Evolutionary conservation across 1,140 invertebrate genomes (phyloP).

Genomic region (Trichonephila clavipes): DNA sequence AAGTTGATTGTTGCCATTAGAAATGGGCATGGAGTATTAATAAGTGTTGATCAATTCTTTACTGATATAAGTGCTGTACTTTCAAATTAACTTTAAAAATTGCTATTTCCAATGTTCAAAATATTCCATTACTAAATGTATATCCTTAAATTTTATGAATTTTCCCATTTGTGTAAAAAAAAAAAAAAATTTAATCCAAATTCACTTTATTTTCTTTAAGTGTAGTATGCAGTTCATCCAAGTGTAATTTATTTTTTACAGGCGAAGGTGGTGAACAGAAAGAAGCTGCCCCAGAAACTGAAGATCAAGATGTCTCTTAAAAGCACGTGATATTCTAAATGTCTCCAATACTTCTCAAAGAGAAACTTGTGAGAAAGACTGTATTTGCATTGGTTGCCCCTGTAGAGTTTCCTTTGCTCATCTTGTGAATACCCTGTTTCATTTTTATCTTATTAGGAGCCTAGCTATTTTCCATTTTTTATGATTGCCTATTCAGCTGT

Average conservation of each 20-base stretch:
- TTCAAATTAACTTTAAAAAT: too few relatives aligned
- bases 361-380: conserved; percentile 74
- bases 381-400: conserved; percentile 76
- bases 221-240: not conserved
- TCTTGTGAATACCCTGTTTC: conserved; percentile 76
- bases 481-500: conserved; percentile 45
- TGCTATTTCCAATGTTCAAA: too few relatives aligned
- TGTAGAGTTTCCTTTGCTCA: conserved; percentile 77
- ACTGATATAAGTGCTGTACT: too few relatives aligned
- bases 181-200: too few relatives aligned
- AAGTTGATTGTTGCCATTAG: too few relatives aligned
- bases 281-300: conserved; percentile 60
- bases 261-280: conserved; percentile 72
- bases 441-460: conserved; percentile 72
- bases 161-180: too few relatives aligned
- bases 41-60: too few relatives aligned
- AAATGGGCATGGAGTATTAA: too few relatives aligned
- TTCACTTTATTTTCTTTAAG: too few relatives aligned
- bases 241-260: not conserved
- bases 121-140: too few relatives aligned
- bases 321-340: conserved; percentile 64
- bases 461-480: conserved; percentile 72
- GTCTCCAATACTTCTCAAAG: conserved; percentile 69
- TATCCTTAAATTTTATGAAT: too few relatives aligned
- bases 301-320: conserved; percentile 77